Conservation (phyloP, 2,888 invertebrate species). For the Dyspetes luteomarginatus region DNA sequence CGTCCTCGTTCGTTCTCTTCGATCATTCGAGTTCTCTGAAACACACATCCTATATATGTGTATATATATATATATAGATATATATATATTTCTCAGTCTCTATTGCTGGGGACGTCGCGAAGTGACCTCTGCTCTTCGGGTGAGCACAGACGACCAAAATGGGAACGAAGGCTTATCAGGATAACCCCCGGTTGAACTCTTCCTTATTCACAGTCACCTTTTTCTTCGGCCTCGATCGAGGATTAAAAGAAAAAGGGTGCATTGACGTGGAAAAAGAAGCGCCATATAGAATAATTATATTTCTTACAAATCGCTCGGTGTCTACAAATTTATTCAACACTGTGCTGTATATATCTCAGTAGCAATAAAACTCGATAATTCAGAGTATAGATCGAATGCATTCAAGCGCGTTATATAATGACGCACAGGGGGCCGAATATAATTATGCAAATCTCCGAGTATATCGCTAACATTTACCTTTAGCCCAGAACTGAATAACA, state of each 20-base stretch:
- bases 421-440: constrained; percentile 64
- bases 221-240: constrained; percentile 9
- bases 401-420: constrained; percentile 73
- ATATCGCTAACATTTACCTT: constrained; percentile 76
- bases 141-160: constrained; percentile 55
- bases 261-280: constrained; percentile 16
- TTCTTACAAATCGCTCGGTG: not conserved
- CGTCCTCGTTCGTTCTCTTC: constrained; percentile 49
- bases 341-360: not conserved
- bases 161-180: constrained; percentile 64
- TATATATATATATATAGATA: constrained; percentile 4
- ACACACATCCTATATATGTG: not conserved
- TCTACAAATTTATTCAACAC: not conserved
- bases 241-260: constrained; percentile 10
- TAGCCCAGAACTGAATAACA: constrained; percentile 71
- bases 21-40: constrained; percentile 36
- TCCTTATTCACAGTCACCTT: constrained; percentile 47
- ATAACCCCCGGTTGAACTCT: constrained; percentile 61
- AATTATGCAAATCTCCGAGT: constrained; percentile 75
- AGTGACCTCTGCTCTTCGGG: constrained; percentile 28
- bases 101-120: constrained; percentile 14
- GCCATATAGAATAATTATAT: too few species aligned
- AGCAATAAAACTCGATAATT: constrained; percentile 48
- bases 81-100: constrained; percentile 20
- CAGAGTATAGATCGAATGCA: constrained; percentile 48